Base-by-base conservation (phyloP, 1,140 invertebrate species). In the Coptotermes formosanus region DNA sequence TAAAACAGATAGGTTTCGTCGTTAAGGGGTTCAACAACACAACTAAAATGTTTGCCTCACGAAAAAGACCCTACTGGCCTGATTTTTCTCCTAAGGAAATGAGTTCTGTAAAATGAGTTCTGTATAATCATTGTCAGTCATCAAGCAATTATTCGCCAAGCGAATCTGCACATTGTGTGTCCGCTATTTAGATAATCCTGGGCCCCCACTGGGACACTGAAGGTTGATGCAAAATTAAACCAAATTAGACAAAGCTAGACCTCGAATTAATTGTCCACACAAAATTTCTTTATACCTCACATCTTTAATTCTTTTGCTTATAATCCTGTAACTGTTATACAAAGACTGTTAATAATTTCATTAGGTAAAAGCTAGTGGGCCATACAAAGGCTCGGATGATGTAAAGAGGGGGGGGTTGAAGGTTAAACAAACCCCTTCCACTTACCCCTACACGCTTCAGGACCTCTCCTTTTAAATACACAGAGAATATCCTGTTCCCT, bases 191-290 rank as follows among this genome's bases (percentile, higher is more conserved):
- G 30, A 21, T 32, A 0, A 14, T 48, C 64, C 48, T n/a, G 16
- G 11, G 48, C 45, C 44, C 82, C 82, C 82, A 19, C 3, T n/a
- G 64, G 25, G 64, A 30, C 64, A 14, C 64, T 55, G 45, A 38
- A 84, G 48, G 25, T 82, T 84, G 38, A 43, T 86, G 52, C 86
- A 86, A 84, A 86, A 86, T 86, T 86, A 86, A 86, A 86, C 75
- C 83, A 45, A 55, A 83, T 86, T 45, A 86, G 83, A 86, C 86
- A 86, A 86, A 84, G 86, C 82, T 64, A 9, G 38, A 84, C 82
- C 52, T 45, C 32, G 86, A 84, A 86, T 86, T 86, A 86, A 86
- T 86, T 81, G 86, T 82, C 85, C 85, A 55, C 85, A 82, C 85
- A 82, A 86, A 82, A 64, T 86, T 81, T 86, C 85, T 82, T 86